phyloP scores from a whole-genome alignment of 2,888 invertebrate genomes.

The Protodeltote pygarga region DNA sequence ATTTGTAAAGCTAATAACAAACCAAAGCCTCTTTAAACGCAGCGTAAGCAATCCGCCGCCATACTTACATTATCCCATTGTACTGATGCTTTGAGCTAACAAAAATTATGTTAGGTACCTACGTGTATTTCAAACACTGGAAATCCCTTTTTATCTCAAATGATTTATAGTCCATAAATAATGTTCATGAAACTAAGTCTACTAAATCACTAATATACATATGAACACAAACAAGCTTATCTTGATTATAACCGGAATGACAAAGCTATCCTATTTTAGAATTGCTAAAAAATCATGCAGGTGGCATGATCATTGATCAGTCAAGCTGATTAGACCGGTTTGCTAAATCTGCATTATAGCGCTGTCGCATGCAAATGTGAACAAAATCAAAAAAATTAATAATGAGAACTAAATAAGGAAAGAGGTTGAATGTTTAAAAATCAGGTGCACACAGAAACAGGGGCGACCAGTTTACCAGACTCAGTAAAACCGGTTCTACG shows the following conservation, averaged over 20 bases:
- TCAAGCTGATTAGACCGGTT: conserved; percentile 33
- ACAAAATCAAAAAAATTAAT: conserved; percentile 27
- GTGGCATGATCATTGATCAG: conserved; percentile 9
- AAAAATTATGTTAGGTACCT: too few species aligned
- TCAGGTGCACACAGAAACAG: conserved; percentile 40
- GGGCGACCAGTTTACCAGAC: conserved; percentile 36
- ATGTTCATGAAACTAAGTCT: conserved; percentile 16
- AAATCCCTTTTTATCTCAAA: conserved; percentile 10
- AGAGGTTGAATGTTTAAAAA: conserved; percentile 37
- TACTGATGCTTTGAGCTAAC: conserved; percentile 11
- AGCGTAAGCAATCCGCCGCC: conserved; percentile 16
- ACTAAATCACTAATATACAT: conserved; percentile 27
- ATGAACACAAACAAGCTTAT: conserved; percentile 33
- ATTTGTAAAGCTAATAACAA: conserved; percentile 58
- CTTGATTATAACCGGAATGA: conserved; percentile 17
- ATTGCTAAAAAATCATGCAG: conserved; percentile 12
- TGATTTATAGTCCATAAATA: conserved; percentile 38
- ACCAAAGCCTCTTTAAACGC: conserved; percentile 44
- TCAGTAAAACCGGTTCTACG: conserved; percentile 38
- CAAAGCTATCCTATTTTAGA: conserved; percentile 13
- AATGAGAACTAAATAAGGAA: conserved; percentile 23
- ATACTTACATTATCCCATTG: conserved; percentile 35
- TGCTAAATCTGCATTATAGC: conserved; percentile 6
- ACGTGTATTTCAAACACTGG: conserved; percentile 3
- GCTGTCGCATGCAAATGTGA: conserved; percentile 25